Evolutionary conservation across 2,797 vertebrate species (phyloP).

Genomic region (Hydrocynus forskahlii): DNA sequence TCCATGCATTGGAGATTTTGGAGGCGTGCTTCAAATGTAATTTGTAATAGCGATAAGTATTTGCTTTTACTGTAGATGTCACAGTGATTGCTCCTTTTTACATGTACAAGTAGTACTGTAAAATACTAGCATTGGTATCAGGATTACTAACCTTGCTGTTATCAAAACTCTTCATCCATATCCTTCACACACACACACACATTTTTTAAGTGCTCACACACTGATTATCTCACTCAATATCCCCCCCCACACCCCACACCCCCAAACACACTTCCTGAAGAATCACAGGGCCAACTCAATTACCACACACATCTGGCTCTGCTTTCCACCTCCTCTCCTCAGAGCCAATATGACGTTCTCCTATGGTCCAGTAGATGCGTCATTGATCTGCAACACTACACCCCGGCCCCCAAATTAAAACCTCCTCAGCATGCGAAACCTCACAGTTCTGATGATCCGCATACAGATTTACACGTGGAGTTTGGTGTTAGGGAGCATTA

Average conservation of each 20-base stretch:
- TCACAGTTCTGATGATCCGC: constrained; percentile 65
- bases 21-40: too few species aligned
- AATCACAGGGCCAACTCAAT: constrained; percentile 40
- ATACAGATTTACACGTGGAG: constrained; percentile 62
- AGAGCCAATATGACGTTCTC: constrained; percentile 39
- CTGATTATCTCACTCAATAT: constrained; percentile 5
- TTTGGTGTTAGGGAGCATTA: constrained; percentile 63
- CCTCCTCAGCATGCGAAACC: constrained; percentile 58
- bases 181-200: constrained; percentile 22
- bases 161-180: neutral
- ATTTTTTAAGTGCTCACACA: constrained; percentile 9
- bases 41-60: too few species aligned
- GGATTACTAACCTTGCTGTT: neutral
- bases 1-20: too few species aligned
- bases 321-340: constrained; percentile 56
- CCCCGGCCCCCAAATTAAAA: constrained; percentile 53
- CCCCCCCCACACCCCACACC: neutral
- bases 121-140: too few species aligned
- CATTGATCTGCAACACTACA: constrained; percentile 61
- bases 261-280: constrained; percentile 3
- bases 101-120: too few species aligned
- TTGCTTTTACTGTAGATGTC: too few species aligned
- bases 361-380: constrained; percentile 65
- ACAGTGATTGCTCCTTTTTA: too few species aligned
- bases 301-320: constrained; percentile 37